A percentile compares a stretch with the other conserved stretches of the same genome.
Evolutionary conservation across 2,113 vertebrate genomes (phyloP).

Genomic region (Oceanites oceanicus): DNA sequence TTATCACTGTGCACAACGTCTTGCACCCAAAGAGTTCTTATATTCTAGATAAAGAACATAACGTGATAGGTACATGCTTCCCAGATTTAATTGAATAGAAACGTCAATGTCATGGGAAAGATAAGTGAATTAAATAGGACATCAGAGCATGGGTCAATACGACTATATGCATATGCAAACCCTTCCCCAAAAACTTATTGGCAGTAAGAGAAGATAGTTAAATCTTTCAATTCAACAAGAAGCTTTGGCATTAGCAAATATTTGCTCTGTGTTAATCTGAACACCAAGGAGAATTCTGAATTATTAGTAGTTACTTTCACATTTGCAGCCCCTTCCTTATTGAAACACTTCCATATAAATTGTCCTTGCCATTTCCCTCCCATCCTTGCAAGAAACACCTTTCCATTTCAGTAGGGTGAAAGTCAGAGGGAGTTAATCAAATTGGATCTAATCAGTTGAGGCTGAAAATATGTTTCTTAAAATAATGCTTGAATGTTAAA

Average conservation of each 20-base stretch:
- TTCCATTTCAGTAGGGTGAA: not conserved
- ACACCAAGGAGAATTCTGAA: not conserved
- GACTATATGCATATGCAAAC: not conserved
- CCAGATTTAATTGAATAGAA: not conserved
- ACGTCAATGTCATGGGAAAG: not conserved
- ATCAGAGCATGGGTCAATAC: not conserved
- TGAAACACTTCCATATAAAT: not conserved
- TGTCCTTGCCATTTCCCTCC: not conserved
- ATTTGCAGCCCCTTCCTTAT: not conserved
- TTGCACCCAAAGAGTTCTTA: not conserved
- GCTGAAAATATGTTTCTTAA: not conserved
- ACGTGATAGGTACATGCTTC: not conserved
- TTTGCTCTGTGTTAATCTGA: not conserved
- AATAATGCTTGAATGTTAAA: not conserved
- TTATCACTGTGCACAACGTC: not conserved
- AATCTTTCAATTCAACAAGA: not conserved
- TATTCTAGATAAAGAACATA: not conserved
- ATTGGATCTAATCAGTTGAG: not conserved
- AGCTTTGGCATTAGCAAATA: not conserved
- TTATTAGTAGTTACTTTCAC: not conserved
- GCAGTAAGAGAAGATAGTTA: not conserved
- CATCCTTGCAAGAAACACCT: not conserved
- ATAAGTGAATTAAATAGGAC: not conserved
- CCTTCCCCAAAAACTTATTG: not conserved
- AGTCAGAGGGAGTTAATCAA: not conserved